phyloP scores from a whole-genome alignment of 1,140 invertebrate genomes.

The Drosophila subpulchrella region DNA sequence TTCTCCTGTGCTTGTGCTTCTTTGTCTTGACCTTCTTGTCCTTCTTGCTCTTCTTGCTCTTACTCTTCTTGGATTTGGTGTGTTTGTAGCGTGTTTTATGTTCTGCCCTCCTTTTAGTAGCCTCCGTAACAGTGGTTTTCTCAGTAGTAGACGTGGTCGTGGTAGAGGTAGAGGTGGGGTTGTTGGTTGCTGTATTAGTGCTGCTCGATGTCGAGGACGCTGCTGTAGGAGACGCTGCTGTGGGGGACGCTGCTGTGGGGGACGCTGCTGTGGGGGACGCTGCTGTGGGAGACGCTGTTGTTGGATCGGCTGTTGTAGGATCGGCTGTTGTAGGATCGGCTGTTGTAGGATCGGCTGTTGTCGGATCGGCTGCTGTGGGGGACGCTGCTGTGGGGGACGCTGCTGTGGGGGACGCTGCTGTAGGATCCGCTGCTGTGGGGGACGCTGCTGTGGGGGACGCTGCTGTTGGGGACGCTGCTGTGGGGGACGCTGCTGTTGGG shows the following conservation, averaged over 20 bases:
- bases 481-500: no score
- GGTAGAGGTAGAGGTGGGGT: background rate
- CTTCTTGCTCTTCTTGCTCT: background rate
- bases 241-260: background rate
- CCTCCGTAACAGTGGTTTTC: constrained; percentile 1
- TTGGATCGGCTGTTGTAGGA: no score
- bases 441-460: no score
- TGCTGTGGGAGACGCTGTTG: background rate
- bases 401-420: background rate
- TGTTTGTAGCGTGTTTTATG: background rate
- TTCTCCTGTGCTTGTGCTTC: background rate
- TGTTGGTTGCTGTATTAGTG: background rate
- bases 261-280: background rate
- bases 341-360: no score
- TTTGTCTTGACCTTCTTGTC: background rate
- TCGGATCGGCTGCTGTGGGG: no score
- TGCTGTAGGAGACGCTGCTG: background rate
- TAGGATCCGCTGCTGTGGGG: no score
- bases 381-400: background rate
- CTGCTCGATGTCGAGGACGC: background rate
- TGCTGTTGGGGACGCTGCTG: background rate
- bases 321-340: no score
- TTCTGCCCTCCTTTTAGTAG: background rate
- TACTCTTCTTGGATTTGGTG: no score
- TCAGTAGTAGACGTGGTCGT: background rate